Evolutionary conservation across 2,797 vertebrate genomes (phyloP).

Genomic region (Margarornis squamiger): DNA sequence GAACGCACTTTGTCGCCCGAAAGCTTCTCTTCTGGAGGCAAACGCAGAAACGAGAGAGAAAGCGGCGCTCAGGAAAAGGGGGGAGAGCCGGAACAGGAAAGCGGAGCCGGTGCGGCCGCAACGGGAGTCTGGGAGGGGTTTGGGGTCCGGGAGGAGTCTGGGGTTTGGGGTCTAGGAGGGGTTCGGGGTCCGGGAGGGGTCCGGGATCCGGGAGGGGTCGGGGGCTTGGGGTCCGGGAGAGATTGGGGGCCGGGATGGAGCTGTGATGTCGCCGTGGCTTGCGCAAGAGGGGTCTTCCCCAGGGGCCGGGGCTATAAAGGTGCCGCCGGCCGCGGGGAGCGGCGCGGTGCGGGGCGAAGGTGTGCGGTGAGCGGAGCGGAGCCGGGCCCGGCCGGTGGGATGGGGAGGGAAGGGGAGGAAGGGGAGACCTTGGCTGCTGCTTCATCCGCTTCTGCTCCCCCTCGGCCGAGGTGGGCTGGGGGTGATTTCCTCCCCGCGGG

Average conservation of each 20-base stretch:
- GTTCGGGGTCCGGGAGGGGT: no score
- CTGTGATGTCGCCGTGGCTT: neutral
- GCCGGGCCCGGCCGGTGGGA: neutral
- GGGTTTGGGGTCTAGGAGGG: no score
- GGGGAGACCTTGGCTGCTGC: neutral
- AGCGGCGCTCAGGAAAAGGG: neutral
- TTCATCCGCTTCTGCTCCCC: neutral
- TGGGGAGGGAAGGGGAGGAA: neutral
- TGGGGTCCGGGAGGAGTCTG: no score
- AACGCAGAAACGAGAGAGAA: neutral
- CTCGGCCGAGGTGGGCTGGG: neutral
- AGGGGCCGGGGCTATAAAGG: neutral
- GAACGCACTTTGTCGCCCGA: fast-evolving
- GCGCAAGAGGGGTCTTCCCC: neutral
- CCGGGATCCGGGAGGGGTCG: no score
- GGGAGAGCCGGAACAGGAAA: neutral
- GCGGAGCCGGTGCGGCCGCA: neutral
- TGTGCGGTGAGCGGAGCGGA: neutral
- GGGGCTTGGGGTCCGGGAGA: no score
- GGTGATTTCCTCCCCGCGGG: neutral
- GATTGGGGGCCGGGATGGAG: neutral
- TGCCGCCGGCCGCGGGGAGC: neutral
- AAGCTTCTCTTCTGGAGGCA: neutral
- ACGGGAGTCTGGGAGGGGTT: no score
- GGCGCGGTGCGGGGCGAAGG: neutral